phyloP scores from a whole-genome alignment of 2,797 vertebrate species.

The Crypturellus tataupa region DNA sequence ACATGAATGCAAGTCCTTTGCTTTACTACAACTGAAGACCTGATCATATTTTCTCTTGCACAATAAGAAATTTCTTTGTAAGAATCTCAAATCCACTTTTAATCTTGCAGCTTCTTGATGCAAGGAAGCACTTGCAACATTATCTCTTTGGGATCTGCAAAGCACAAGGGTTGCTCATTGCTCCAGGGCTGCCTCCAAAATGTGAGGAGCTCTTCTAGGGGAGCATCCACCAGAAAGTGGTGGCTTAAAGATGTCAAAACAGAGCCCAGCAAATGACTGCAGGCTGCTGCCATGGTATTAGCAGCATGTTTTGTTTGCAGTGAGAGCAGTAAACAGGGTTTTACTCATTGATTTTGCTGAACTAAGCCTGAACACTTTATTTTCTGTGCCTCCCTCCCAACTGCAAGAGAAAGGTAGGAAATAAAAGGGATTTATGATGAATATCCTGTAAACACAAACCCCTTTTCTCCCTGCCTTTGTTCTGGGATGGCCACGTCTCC shows the following conservation, averaged over 20 bases:
- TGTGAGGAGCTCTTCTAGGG: fast-evolving
- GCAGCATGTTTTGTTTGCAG: background rate
- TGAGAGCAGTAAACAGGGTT: background rate
- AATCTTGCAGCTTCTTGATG: background rate
- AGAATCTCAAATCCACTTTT: background rate
- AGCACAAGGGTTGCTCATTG: background rate
- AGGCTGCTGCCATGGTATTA: background rate
- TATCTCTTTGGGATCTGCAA: background rate
- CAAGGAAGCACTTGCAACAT: fast-evolving
- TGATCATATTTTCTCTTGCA: background rate
- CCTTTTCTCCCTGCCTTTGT: background rate
- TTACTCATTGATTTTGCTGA: background rate
- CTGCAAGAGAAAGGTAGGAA: background rate
- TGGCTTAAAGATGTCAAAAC: background rate
- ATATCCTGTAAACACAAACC: background rate
- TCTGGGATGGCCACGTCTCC: background rate
- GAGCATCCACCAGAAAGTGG: fast-evolving
- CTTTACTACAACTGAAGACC: fast-evolving
- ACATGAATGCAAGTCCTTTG: background rate
- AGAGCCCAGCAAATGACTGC: fast-evolving
- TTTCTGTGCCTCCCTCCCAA: background rate
- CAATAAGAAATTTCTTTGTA: background rate
- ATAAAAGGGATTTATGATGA: background rate
- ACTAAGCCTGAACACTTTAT: background rate
- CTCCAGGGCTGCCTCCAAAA: background rate